phyloP scores from a whole-genome alignment of 1,140 invertebrate genomes.

The Stegodyphus dumicola region DNA sequence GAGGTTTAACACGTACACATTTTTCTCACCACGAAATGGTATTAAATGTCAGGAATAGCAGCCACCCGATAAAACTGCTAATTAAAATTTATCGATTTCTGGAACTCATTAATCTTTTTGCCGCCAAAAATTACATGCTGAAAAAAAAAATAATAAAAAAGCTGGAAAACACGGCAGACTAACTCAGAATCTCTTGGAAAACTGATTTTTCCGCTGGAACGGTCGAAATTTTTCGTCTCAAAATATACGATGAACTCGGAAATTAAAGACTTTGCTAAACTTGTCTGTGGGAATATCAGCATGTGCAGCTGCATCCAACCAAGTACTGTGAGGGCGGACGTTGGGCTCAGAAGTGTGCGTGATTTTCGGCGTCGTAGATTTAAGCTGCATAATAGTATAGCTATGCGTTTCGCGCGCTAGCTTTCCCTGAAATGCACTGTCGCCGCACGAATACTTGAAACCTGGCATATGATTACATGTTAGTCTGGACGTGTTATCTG shows the following conservation, averaged over 20 bases:
- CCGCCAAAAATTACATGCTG: conserved; percentile 58
- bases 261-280: conserved; percentile 57
- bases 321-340: conserved; percentile 12
- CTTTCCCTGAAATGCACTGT: conserved; percentile 24
- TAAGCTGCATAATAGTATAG: conserved; percentile 48
- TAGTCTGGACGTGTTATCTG: too few relatives aligned
- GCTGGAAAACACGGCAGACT: conserved; percentile 10
- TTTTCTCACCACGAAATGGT: conserved; percentile 54
- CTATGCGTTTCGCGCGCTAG: conserved; percentile 43
- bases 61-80: conserved; percentile 59
- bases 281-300: conserved; percentile 50
- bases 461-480: conserved; percentile 16
- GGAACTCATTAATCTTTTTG: conserved; percentile 57
- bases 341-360: conserved; percentile 5
- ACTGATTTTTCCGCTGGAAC: conserved; percentile 46
- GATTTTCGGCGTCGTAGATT: not conserved
- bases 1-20: conserved; percentile 60
- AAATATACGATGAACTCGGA: conserved; percentile 40
- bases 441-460: conserved; percentile 47
- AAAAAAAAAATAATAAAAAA: conserved; percentile 18
- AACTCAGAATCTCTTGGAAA: conserved; percentile 40
- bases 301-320: conserved; percentile 18
- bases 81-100: conserved; percentile 62
- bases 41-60: conserved; percentile 59
- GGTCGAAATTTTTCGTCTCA: conserved; percentile 52